These are phyloP conservation scores for Labeo catla DNA, from an alignment of 2,113 vertebrate species.

Conservation along the genomic window DNA sequence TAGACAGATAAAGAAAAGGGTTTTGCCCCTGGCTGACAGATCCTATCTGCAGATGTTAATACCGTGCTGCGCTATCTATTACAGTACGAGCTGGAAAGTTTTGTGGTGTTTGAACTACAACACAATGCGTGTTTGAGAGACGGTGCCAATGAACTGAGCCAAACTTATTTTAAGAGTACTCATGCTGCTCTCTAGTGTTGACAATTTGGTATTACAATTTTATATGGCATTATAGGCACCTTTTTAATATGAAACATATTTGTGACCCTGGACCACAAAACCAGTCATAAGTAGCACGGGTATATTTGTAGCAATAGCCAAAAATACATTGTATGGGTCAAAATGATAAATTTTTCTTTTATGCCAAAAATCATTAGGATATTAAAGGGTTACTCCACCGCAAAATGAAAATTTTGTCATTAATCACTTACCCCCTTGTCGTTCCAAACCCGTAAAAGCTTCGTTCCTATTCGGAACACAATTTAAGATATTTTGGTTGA, in stretches of 20 bases:
- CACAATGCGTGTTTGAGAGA: neutral
- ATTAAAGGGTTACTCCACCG: too few species aligned
- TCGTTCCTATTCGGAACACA: too few species aligned
- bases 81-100: constrained; percentile 1
- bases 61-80: neutral
- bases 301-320: too few species aligned
- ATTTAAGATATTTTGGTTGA: too few species aligned
- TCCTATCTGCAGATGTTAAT: constrained; percentile 13
- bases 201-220: neutral
- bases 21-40: constrained; percentile 27
- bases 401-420: too few species aligned
- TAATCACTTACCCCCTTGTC: too few species aligned
- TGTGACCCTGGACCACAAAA: too few species aligned
- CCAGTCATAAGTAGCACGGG: too few species aligned
- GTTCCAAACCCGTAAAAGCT: too few species aligned
- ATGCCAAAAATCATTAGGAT: too few species aligned
- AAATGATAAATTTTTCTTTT: too few species aligned
- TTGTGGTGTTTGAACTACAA: neutral
- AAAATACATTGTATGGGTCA: too few species aligned
- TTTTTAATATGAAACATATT: neutral
- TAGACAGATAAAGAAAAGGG: constrained; percentile 25
- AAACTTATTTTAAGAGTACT: neutral
- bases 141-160: neutral
- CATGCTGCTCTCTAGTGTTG: constrained; percentile 48
- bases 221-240: neutral